phyloP scores from a whole-genome alignment of 1,140 invertebrate genomes.

The Rhopalosiphum maidis region DNA sequence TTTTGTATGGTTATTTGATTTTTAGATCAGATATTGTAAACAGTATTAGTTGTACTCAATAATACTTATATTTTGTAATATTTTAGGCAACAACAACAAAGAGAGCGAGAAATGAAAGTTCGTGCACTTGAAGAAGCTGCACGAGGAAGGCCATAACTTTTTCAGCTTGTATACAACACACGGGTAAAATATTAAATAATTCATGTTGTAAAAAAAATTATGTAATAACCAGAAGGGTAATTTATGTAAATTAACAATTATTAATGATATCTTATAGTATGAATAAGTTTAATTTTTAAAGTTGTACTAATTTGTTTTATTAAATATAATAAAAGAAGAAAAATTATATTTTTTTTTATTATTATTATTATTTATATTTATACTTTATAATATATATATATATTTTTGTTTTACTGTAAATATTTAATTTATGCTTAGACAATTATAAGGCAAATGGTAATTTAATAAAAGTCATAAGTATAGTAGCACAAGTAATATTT shows the following conservation, averaged over 20 bases:
- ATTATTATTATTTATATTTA: background rate
- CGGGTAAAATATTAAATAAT: background rate
- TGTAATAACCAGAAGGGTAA: background rate
- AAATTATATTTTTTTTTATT: conserved; percentile 6
- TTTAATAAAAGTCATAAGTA: background rate
- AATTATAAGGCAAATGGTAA: conserved; percentile 21
- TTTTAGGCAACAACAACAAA: conserved; percentile 69
- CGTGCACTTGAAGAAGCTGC: conserved; percentile 84
- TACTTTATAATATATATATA: background rate
- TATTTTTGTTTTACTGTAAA: background rate
- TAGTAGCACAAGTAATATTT: conserved; percentile 2
- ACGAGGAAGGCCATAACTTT: conserved; percentile 65
- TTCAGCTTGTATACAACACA: background rate
- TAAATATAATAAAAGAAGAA: background rate
- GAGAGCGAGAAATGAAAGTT: conserved; percentile 83
- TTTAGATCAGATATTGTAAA: background rate
- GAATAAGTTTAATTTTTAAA: background rate
- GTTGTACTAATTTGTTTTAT: background rate
- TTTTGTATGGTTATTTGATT: background rate
- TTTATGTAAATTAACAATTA: background rate
- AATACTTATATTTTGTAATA: background rate
- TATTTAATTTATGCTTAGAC: background rate
- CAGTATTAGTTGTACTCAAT: background rate
- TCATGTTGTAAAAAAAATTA: background rate
- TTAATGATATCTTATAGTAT: background rate